These are phyloP conservation scores for Propsilocerus akamusi DNA, from an alignment of 1,140 invertebrate species.

Conservation along the genomic window DNA sequence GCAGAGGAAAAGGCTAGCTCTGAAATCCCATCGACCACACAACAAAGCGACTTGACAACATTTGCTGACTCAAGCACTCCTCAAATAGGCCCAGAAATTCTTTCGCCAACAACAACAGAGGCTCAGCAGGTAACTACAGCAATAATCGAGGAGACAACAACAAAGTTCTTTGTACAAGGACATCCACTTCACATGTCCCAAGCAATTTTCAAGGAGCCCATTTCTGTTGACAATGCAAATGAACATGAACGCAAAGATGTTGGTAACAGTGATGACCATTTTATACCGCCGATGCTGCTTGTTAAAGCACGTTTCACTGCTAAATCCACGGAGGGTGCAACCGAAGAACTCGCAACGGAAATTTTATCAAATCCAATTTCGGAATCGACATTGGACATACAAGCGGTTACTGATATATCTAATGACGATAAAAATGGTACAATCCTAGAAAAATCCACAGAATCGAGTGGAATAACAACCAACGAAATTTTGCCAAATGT, in stretches of 20 bases:
- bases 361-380: too few relatives aligned
- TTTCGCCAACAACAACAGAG: neutral
- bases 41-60: neutral
- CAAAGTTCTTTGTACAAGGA: neutral
- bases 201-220: neutral
- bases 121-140: neutral
- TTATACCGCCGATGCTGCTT: constrained; percentile 23
- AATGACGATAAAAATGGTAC: too few relatives aligned
- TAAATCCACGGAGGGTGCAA: neutral
- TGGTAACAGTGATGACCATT: constrained; percentile 14
- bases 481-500: neutral
- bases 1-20: too few relatives aligned
- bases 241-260: neutral
- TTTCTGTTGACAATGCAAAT: neutral
- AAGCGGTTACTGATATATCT: neutral
- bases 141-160: neutral
- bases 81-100: neutral
- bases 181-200: neutral
- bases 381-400: too few relatives aligned
- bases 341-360: neutral
- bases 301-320: constrained; percentile 21
- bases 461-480: neutral
- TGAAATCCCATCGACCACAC: too few relatives aligned
- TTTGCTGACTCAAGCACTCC: neutral
- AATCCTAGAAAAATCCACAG: neutral